Conservation (phyloP, 2,888 invertebrate species). For the Adelognathus sp. region DNA sequence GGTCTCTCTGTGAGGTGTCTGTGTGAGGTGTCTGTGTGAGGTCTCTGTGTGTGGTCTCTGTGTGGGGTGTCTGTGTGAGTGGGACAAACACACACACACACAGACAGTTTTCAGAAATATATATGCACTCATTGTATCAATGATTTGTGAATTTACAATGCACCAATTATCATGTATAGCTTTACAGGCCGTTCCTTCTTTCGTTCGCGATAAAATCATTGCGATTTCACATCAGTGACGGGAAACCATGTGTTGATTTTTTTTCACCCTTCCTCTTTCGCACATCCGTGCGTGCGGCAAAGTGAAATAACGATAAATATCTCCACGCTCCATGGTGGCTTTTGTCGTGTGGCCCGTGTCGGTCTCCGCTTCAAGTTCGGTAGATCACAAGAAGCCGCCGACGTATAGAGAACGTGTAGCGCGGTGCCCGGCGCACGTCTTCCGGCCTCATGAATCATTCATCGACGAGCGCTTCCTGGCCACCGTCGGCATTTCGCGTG, state of each 20-base stretch:
- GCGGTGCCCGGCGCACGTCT: constrained; percentile 62
- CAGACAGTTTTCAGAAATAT: no score
- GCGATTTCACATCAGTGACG: background rate
- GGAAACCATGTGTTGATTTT: background rate
- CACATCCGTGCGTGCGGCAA: background rate
- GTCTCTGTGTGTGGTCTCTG: no score
- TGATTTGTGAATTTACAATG: no score
- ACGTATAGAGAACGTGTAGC: constrained; percentile 14
- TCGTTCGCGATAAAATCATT: background rate
- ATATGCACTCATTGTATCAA: no score
- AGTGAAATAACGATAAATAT: background rate
- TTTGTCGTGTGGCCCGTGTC: background rate
- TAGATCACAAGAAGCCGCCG: constrained; percentile 36
- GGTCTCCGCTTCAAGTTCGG: background rate
- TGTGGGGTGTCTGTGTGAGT: no score
- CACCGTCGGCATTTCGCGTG: constrained; percentile 39
- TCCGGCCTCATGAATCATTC: constrained; percentile 73
- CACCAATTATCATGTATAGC: no score
- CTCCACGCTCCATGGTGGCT: background rate
- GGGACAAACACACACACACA: no score
- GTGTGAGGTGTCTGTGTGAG: no score
- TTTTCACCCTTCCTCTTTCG: background rate
- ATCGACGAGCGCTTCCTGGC: constrained; percentile 67
- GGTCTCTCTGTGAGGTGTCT: no score
- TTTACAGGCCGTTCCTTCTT: no score